Evolutionary conservation across 2,797 vertebrate genomes (phyloP).

Genomic region (Arremon aurantiirostris): DNA sequence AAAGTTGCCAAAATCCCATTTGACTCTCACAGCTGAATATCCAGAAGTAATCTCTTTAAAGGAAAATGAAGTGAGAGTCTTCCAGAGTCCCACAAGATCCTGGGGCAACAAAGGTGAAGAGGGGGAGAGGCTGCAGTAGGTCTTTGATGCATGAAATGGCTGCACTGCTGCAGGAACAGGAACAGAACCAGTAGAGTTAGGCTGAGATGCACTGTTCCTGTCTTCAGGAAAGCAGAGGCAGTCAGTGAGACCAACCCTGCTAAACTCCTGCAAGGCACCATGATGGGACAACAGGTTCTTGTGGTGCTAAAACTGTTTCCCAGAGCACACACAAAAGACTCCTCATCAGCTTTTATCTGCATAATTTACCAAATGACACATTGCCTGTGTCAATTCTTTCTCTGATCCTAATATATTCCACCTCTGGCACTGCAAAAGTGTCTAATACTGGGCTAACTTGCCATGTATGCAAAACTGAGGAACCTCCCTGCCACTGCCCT

Average conservation of each 20-base stretch:
- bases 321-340: not conserved
- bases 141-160: not conserved
- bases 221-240: not conserved
- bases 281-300: not conserved
- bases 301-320: not conserved
- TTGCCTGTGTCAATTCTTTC: not conserved
- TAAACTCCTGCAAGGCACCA: not conserved
- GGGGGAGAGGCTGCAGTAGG: not conserved
- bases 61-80: conserved; percentile 12
- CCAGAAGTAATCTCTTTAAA: conserved; percentile 27
- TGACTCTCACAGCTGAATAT: conserved; percentile 16
- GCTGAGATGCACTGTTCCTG: not conserved
- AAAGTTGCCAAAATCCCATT: conserved; percentile 43
- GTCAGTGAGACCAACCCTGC: not conserved
- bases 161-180: not conserved
- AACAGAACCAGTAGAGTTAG: not conserved
- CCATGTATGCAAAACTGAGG: not conserved
- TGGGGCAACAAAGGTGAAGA: not conserved
- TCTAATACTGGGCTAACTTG: not conserved
- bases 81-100: not conserved
- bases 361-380: not conserved
- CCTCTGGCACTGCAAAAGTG: not conserved
- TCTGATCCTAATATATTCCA: not conserved
- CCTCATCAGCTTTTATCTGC: not conserved
- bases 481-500: not conserved